Evolutionary conservation across 2,113 vertebrate species (phyloP), one percentile per base, ranked within the genome.

Genomic region (Lasiurus cinereus): DNA sequence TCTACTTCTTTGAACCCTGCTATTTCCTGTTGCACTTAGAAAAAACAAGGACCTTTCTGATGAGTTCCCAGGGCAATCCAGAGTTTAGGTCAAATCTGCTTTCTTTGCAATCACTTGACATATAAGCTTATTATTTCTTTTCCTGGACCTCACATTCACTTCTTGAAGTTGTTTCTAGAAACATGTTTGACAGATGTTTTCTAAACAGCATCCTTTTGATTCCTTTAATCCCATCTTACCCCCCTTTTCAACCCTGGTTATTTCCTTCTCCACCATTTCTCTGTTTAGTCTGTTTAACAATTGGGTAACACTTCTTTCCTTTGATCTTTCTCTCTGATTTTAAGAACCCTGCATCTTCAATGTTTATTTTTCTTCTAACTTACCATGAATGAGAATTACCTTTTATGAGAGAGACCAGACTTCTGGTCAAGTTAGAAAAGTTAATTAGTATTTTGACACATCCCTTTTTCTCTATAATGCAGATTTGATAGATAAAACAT

Each of bases 31-130:
- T 94, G 64, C 19, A 84, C 86, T 78, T 93, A 22, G 31, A 50
- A 18, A 85, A 94, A 91, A 33, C 18, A 83, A 83, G 13, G 31
- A 48, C 21, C 8, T 91, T 92, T 64, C 74, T 89, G 21, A 62
- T n/a, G 64, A 94, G 31, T 94, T 96, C 24, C 48, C 21, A 70
- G 43, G 27, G 48, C 7, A 90, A 76, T 59, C 62, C 27, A 19
- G 76, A 67, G 52, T 94, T 95, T 90, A 79, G 46, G 66, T 90
- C 36, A 92, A 85, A 95, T 64, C 69, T 79, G 48, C 43, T 83
- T 94, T 95, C 18, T 91, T 91, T 94, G 56, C 0, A 14, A 83
- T 89, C 90, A 92, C 22, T 93, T 95, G 88, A 70, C 21, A 72
- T 67, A 11, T 94, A 91, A 93, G 50, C 62, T 16, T 83, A 56